phyloP scores from a whole-genome alignment of 1,140 invertebrate genomes.

The Ceratosolen solmsi region DNA sequence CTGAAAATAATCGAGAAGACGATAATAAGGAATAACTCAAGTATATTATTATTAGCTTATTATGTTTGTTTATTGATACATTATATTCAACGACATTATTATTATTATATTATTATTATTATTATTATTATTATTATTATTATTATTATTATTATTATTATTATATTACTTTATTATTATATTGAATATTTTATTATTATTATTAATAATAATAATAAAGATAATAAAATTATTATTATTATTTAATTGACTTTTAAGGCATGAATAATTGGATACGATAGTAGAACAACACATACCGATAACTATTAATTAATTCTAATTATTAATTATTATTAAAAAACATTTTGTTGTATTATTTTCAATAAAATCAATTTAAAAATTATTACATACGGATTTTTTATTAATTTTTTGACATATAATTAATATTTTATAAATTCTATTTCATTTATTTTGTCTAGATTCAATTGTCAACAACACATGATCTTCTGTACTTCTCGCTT shows the following conservation, averaged over 20 bases:
- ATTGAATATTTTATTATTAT: conserved; percentile 68
- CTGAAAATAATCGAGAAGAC: conserved; percentile 64
- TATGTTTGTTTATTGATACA: conserved; percentile 73
- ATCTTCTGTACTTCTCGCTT: conserved; percentile 18
- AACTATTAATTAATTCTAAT: conserved; percentile 73
- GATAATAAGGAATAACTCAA: conserved; percentile 69
- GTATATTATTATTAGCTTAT: conserved; percentile 67
- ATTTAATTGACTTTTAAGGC: conserved; percentile 72
- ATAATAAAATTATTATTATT: conserved; percentile 70
- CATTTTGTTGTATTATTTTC: conserved; percentile 75
- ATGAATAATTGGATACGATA: conserved; percentile 71
- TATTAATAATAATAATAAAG: conserved; percentile 65
- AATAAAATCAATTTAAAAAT: conserved; percentile 73
- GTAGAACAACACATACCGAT: conserved; percentile 71
- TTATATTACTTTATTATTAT: conserved; percentile 64
- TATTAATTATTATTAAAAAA: conserved; percentile 65
- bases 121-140: conserved; percentile 58
- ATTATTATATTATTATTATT: conserved; percentile 56
- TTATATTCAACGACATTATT: conserved; percentile 68
- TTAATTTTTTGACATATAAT: conserved; percentile 23
- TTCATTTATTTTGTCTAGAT: conserved; percentile 47
- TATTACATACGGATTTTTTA: conserved; percentile 56
- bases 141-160: conserved; percentile 65
- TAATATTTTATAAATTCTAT: conserved; percentile 50
- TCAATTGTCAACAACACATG: conserved; percentile 16